Base-by-base conservation (phyloP, 2,888 invertebrate genomes). In the Aradus depressus region DNA sequence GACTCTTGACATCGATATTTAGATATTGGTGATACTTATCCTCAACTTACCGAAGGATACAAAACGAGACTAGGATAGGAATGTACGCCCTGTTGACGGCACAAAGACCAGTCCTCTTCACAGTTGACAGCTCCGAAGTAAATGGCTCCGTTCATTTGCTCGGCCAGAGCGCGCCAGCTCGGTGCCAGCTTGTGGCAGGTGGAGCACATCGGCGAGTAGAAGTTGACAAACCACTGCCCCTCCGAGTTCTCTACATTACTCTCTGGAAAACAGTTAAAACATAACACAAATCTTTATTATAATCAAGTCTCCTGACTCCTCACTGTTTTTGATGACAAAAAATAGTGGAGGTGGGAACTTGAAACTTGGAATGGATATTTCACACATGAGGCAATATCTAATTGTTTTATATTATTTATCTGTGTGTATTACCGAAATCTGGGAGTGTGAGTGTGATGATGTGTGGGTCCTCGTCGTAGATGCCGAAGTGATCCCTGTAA, bases 111-210 rank as follows among this genome's bases (percentile, higher is more conserved):
- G 63, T 89, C 84, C 65, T 88, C 86, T 68, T 84, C 84, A 68
- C 90, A 91, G 66, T 91, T 90, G 0, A 91, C 85, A 26, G 88
- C 89, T 28, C 81, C 90, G 48, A 91, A 72, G 66, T 81, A 75
- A 3, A 87, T 76, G 51, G 87, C 83, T 44, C 86, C 88, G 63
- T 85, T 81, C 57, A 89, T 73, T 61, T 81, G 75, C 60, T 76
- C 73, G 10, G 88, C 86, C 53, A 91, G 66, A 63, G 79, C 78
- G 51, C 87, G 75, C 90, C 90, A 91, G 67, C 77, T 74, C 6
- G 88, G 85, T 2, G 85, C 87, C 59, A 90, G 70, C 56, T 76
- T 76, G 65, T 89, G 88, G 64, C 90, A 91, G 59, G 89, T 89
- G 18, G 81, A 80, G 64, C 90, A 90, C 64, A 81, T 80, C 2